Evolutionary conservation across 2,888 invertebrate species (phyloP).

Genomic region (Elegia similella): DNA sequence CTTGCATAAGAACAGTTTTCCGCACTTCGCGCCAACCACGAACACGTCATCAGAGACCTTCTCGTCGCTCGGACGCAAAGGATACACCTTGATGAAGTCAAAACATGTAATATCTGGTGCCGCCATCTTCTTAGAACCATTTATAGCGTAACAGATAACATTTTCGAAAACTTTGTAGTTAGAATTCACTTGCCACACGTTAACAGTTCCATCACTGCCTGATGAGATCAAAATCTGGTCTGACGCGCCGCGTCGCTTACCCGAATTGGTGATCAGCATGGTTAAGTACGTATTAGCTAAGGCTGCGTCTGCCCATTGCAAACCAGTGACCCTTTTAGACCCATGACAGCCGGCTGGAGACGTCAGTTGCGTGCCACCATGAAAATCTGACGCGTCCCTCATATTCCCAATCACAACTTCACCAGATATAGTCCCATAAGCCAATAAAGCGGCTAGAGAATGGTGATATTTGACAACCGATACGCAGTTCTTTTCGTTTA

Average conservation of each 20-base stretch:
- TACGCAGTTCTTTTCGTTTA: conserved; percentile 64
- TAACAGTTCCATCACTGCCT: conserved; percentile 53
- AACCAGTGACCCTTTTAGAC: conserved; percentile 46
- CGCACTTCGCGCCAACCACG: conserved; percentile 59
- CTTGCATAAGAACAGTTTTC: conserved; percentile 53
- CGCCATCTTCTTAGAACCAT: conserved; percentile 44
- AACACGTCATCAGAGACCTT: conserved; percentile 54
- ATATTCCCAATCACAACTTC: conserved; percentile 63
- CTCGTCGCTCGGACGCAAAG: conserved; percentile 49
- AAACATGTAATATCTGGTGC: conserved; percentile 61
- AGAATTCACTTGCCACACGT: conserved; percentile 64
- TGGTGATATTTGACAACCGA: conserved; percentile 61
- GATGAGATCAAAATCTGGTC: conserved; percentile 56
- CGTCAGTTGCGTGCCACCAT: conserved; percentile 44
- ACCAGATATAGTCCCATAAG: conserved; percentile 62
- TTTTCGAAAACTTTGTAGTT: conserved; percentile 53
- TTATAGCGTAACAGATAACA: conserved; percentile 50
- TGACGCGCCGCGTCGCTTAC: conserved; percentile 55
- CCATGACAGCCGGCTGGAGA: conserved; percentile 60
- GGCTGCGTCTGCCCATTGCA: conserved; percentile 58
- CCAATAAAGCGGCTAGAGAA: conserved; percentile 50
- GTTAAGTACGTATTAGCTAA: conserved; percentile 52
- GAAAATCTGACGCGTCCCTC: conserved; percentile 33
- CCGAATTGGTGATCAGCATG: conserved; percentile 54
- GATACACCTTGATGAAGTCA: conserved; percentile 57